Percentiles rank a stretch among this genome's conserved stretches.
phyloP scores from a whole-genome alignment of 1,140 invertebrate genomes.

The Drosophila azteca region DNA sequence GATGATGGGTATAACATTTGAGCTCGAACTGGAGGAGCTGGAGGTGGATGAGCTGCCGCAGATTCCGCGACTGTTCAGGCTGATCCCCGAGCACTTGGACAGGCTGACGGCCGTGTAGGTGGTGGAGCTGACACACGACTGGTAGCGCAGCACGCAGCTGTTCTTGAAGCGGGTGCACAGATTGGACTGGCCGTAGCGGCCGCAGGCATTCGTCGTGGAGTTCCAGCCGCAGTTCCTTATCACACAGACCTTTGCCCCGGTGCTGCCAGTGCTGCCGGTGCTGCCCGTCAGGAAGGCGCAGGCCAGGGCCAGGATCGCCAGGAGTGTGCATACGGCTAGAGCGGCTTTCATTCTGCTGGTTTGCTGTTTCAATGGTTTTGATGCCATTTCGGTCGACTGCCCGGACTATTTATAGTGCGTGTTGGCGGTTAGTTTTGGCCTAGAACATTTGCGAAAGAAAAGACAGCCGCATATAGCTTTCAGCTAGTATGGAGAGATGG shows the following conservation, averaged over 20 bases:
- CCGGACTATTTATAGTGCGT: constrained; percentile 38
- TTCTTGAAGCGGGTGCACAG: constrained; percentile 64
- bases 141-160: constrained; percentile 51
- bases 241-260: constrained; percentile 39
- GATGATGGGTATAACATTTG: constrained; percentile 43
- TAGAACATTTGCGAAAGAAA: constrained; percentile 7
- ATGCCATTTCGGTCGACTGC: not conserved
- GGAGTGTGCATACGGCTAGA: constrained; percentile 33
- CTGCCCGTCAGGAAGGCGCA: not conserved
- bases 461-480: not conserved
- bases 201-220: constrained; percentile 46
- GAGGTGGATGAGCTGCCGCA: constrained; percentile 40
- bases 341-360: constrained; percentile 30
- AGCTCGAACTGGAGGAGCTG: constrained; percentile 15
- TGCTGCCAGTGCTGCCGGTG: constrained; percentile 18
- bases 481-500: not conserved
- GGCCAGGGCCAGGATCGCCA: constrained; percentile 20
- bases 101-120: constrained; percentile 40
- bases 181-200: constrained; percentile 53
- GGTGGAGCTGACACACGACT: constrained; percentile 21
- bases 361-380: constrained; percentile 4
- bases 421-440: not conserved
- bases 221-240: constrained; percentile 35
- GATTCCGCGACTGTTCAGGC: constrained; percentile 30
- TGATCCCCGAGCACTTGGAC: constrained; percentile 44